Conservation (phyloP, 2,113 vertebrate genomes). For the Cochlearius cochlearius region DNA sequence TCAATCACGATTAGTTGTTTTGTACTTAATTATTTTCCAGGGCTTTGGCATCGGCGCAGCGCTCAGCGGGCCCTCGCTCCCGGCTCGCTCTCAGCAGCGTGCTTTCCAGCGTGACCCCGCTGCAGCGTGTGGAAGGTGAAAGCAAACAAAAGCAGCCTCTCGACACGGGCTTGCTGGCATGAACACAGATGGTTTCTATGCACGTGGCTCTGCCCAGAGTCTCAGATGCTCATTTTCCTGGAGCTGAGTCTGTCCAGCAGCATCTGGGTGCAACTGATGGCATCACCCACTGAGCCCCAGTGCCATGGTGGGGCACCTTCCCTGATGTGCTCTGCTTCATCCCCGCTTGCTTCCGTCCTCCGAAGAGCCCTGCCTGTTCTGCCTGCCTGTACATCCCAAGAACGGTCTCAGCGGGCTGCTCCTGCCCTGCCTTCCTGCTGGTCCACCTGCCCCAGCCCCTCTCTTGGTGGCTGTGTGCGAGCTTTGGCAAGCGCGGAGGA, state of each 20-base stretch:
- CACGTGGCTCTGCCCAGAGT: not conserved
- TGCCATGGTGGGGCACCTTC: not conserved
- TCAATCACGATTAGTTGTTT: slow-evolving; percentile 74
- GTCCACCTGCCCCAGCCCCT: not conserved
- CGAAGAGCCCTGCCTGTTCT: not conserved
- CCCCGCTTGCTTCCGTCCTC: not conserved
- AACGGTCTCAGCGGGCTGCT: not conserved
- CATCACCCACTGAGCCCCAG: not conserved
- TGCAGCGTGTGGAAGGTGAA: not conserved
- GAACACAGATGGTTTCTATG: not conserved
- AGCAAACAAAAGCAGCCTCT: slow-evolving; percentile 7
- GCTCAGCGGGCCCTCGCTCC: not conserved
- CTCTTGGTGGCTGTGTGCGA: not conserved
- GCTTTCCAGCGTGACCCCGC: not conserved
- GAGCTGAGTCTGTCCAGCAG: not conserved
- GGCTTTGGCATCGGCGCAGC: not conserved
- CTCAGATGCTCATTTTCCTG: not conserved
- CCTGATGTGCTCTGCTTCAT: not conserved
- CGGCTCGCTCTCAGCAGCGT: slow-evolving; percentile 6
- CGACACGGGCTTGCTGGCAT: not conserved
- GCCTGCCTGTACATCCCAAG: not conserved
- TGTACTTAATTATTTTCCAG: slow-evolving; percentile 69
- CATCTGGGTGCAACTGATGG: not conserved
- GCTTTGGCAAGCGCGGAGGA: slow-evolving; percentile 43
- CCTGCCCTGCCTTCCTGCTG: not conserved